Base-by-base conservation (phyloP, 2,113 vertebrate species). In the Origma solitaria region DNA sequence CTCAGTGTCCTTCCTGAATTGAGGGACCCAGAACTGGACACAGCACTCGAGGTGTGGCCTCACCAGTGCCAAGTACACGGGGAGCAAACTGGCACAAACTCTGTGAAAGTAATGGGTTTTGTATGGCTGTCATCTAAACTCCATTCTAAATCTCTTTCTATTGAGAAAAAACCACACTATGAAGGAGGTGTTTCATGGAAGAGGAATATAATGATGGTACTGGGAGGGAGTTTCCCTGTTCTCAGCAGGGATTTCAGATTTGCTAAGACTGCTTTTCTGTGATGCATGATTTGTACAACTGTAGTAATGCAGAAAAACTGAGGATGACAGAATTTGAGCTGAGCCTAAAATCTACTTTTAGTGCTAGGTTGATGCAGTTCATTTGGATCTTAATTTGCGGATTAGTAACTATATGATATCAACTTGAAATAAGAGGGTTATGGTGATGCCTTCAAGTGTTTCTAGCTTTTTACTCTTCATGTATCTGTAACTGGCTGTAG, bases 311-410 rank as follows among this genome's bases (percentile, higher is more conserved):
- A 61, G 54, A 64, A 92, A 44, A 77, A 65, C 4, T 13, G 6
- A 60, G 53, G 8, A 37, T 38, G 31, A 57, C 1, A 24, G 53
- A 40, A 50, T 20, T 40, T 53, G 28, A 22, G 13, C 35, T 35
- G 51, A 71, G 25, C 19, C 33, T 75, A 50, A 89, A 78, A 6
- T 21, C 19, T 65, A 18, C 50, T 40, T 4, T 47, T 82, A 91
- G 44, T 2, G 0, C 21, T 65, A 53, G 7, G 4, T 53, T 82
- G 45, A 4, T 3, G 0, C 19, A 20, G 38, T 72, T 27, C 56
- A 56, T 83, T 80, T 80, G 23, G 20, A 47, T 81, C 23, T 56
- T 78, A 51, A 53, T 60, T 72, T 90, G 40, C 12, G 28, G 31
- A 42, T 86, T 49, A 60, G 12, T 64, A 40, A 17, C 37, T 92